Conservation (phyloP, 2,888 invertebrate species). For the Petrolisthes manimaculis region DNA sequence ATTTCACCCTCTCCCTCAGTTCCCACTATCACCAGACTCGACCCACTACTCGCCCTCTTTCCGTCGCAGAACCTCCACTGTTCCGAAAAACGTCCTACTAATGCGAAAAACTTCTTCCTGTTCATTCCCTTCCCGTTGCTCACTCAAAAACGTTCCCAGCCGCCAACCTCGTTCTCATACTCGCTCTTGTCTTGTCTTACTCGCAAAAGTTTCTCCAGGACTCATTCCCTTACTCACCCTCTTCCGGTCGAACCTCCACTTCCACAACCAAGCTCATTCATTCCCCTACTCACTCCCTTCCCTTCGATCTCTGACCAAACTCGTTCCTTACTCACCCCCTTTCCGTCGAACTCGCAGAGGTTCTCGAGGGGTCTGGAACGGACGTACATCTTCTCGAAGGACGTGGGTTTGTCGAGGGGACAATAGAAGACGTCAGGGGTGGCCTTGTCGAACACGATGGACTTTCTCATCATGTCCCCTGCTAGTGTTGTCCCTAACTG, state of each 20-base stretch:
- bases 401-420: slow-evolving; percentile 82
- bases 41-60: too few species aligned
- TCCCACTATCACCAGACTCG: too few species aligned
- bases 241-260: not conserved
- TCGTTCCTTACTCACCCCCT: slow-evolving; percentile 64
- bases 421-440: slow-evolving; percentile 85
- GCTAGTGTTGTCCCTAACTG: slow-evolving; percentile 41
- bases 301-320: not conserved
- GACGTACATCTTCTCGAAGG: slow-evolving; percentile 81
- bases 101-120: too few species aligned
- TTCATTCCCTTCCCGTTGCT: too few species aligned
- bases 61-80: too few species aligned
- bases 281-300: not conserved
- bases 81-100: too few species aligned
- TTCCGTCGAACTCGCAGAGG: slow-evolving; percentile 81
- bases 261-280: not conserved
- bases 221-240: not conserved
- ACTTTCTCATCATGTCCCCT: slow-evolving; percentile 79
- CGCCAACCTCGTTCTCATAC: not conserved
- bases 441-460: slow-evolving; percentile 83
- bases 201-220: not conserved
- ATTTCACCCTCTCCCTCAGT: too few species aligned
- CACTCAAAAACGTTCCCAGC: too few species aligned
- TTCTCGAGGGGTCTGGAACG: slow-evolving; percentile 74
- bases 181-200: not conserved